Evolutionary conservation across 2,888 invertebrate genomes (phyloP).

Genomic region (Aromia moschata): DNA sequence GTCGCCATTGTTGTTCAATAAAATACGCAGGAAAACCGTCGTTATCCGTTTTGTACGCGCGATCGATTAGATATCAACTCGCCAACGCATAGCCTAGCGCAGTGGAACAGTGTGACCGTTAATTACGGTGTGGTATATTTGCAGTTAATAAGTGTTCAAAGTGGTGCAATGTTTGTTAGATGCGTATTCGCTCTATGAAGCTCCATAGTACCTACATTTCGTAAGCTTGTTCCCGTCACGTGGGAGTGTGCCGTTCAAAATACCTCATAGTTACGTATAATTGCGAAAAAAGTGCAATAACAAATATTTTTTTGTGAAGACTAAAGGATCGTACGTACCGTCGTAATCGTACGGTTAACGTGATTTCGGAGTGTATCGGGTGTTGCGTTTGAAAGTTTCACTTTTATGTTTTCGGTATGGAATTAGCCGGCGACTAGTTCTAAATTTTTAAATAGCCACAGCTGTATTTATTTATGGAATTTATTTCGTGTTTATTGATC

Average conservation of each 20-base stretch:
- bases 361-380: conserved; percentile 6
- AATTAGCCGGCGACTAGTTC: conserved; percentile 56
- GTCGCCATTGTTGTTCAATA: conserved; percentile 63
- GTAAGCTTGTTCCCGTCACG: conserved; percentile 57
- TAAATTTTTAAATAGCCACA: conserved; percentile 31
- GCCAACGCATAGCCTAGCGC: conserved; percentile 11
- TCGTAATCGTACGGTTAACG: conserved; percentile 13
- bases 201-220: conserved; percentile 56
- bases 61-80: conserved; percentile 9
- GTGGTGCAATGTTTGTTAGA: conserved; percentile 63
- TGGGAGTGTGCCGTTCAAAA: conserved; percentile 53
- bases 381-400: conserved; percentile 23
- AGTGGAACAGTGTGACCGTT: conserved; percentile 25
- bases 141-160: conserved; percentile 55
- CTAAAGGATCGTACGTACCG: background rate
- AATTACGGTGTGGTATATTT: conserved; percentile 35
- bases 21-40: conserved; percentile 50
- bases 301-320: conserved; percentile 21
- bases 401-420: conserved; percentile 51
- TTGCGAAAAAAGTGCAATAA: conserved; percentile 29
- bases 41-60: conserved; percentile 12
- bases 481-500: conserved; percentile 44
- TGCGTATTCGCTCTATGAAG: conserved; percentile 56
- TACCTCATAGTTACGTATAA: conserved; percentile 38
- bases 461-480: conserved; percentile 40